Conservation (phyloP, 2,113 vertebrate genomes). For the Aldabrachelys gigantea region DNA sequence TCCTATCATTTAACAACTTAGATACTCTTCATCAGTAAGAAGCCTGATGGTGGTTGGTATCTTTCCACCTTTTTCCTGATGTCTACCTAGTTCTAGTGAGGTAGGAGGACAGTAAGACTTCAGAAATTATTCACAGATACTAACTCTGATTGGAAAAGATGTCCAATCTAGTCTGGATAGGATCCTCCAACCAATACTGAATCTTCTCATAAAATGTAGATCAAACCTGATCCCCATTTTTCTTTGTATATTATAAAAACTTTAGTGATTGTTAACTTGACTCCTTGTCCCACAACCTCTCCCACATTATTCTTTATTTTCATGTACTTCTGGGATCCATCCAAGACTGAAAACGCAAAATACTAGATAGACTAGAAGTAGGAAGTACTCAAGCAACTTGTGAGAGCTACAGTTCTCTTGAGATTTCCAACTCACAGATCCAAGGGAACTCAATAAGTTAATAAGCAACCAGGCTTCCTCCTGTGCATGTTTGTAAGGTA, state of each 20-base stretch:
- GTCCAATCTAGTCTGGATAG: background rate
- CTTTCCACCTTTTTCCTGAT: fast-evolving
- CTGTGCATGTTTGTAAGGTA: background rate
- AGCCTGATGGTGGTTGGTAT: background rate
- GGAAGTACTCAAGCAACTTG: background rate
- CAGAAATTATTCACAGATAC: background rate
- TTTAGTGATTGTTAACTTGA: background rate
- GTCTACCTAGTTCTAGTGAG: background rate
- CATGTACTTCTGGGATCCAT: background rate
- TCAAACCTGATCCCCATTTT: background rate
- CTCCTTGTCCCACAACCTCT: background rate
- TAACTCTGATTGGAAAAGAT: background rate
- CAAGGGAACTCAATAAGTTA: background rate
- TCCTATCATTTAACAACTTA: background rate
- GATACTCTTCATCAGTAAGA: background rate
- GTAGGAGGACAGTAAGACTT: background rate
- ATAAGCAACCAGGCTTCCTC: background rate
- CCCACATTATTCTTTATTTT: background rate
- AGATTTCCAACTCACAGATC: background rate
- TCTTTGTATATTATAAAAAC: too few relatives aligned
- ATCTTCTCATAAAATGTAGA: background rate
- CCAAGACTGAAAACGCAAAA: background rate
- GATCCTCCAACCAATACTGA: background rate
- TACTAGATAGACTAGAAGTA: background rate
- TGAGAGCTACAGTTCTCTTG: background rate